Evolutionary conservation across 2,888 invertebrate genomes (phyloP).

Genomic region (Mimachlamys varia): DNA sequence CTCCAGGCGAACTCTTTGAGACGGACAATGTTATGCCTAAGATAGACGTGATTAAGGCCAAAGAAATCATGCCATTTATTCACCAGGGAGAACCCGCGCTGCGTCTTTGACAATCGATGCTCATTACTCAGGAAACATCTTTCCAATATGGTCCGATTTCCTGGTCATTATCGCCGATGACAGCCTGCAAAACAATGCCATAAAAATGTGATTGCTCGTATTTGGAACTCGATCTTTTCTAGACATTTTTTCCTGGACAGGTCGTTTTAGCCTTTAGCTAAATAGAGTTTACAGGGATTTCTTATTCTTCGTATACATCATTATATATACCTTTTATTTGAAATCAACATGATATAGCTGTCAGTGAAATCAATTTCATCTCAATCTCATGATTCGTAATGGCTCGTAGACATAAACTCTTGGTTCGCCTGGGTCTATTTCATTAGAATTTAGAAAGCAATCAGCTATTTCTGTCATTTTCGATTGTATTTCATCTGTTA

Average conservation of each 20-base stretch:
- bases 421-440: neutral
- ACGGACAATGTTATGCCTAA: neutral
- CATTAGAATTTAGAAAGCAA: neutral
- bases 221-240: neutral
- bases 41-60: neutral
- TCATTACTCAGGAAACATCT: conserved; percentile 29
- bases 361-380: neutral
- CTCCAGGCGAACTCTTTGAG: neutral
- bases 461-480: neutral
- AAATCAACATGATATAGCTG: neutral
- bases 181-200: neutral
- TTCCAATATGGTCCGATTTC: neutral
- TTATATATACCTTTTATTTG: neutral
- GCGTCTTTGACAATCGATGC: neutral
- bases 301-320: neutral
- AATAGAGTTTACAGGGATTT: neutral
- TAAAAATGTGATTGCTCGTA: neutral
- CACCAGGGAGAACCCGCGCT: neutral
- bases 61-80: neutral
- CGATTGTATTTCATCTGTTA: neutral
- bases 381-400: neutral
- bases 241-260: neutral
- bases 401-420: neutral
- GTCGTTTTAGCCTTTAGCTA: neutral
- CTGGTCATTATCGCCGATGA: neutral